Percentiles rank a stretch among this genome's conserved stretches.
Evolutionary conservation across 1,140 invertebrate genomes (phyloP).

Genomic region (Arctopsyche grandis): DNA sequence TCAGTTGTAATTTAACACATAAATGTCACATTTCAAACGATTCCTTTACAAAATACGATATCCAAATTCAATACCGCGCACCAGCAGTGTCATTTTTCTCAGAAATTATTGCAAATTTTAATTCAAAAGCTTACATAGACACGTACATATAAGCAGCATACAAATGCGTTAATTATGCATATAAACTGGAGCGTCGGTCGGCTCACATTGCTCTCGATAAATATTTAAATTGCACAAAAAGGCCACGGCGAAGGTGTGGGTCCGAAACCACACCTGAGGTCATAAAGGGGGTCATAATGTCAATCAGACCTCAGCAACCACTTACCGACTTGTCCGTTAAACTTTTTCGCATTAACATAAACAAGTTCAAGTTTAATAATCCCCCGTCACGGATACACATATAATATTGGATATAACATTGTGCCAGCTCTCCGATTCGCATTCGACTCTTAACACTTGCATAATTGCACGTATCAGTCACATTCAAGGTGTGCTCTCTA

Average conservation of each 20-base stretch:
- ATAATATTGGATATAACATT: not conserved
- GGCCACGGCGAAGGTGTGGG: slow-evolving; percentile 25
- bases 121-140: too few relatives aligned
- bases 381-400: slow-evolving; percentile 16
- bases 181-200: not conserved
- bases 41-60: too few relatives aligned
- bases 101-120: too few relatives aligned
- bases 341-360: slow-evolving; percentile 52
- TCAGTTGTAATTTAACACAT: too few relatives aligned
- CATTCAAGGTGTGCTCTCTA: too few relatives aligned
- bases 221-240: slow-evolving; percentile 49
- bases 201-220: slow-evolving; percentile 9
- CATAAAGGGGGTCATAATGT: slow-evolving; percentile 47
- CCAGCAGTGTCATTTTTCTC: too few relatives aligned
- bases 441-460: not conserved
- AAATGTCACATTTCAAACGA: too few relatives aligned
- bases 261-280: slow-evolving; percentile 31
- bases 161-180: too few relatives aligned
- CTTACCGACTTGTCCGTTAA: slow-evolving; percentile 50
- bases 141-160: too few relatives aligned
- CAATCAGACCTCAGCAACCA: slow-evolving; percentile 48
- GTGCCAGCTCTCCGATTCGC: not conserved
- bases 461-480: slow-evolving; percentile 10
- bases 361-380: slow-evolving; percentile 47
- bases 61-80: too few relatives aligned